Evolutionary conservation across 1,140 invertebrate species (phyloP).

Genomic region (Oppia nitens): DNA sequence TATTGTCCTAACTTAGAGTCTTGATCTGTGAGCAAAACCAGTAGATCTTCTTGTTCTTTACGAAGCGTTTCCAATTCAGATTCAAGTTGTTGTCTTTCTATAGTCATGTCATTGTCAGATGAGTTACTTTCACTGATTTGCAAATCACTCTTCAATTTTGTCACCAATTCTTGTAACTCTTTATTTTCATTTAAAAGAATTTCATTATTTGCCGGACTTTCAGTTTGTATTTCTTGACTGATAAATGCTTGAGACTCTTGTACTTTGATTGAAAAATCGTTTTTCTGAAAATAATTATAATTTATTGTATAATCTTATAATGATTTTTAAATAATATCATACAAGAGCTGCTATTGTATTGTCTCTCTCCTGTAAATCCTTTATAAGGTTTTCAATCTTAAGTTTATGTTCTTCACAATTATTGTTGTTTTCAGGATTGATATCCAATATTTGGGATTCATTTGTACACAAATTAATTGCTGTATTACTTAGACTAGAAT

Average conservation of each 20-base stretch:
- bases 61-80: conserved; percentile 46
- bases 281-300: too few relatives aligned
- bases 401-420: background rate
- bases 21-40: conserved; percentile 67
- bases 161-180: background rate
- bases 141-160: conserved; percentile 9
- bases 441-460: background rate
- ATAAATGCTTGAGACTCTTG: too few relatives aligned
- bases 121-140: conserved; percentile 24
- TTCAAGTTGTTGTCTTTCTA: conserved; percentile 25
- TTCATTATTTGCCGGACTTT: conserved; percentile 23
- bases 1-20: conserved; percentile 52
- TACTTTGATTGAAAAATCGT: too few relatives aligned
- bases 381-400: background rate
- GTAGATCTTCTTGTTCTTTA: conserved; percentile 77
- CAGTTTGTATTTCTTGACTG: too few relatives aligned
- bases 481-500: background rate
- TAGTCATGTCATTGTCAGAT: conserved; percentile 24
- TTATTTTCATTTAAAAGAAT: background rate
- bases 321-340: background rate
- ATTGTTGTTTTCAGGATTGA: background rate
- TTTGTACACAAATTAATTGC: background rate
- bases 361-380: background rate
- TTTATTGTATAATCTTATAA: too few relatives aligned
- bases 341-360: background rate